phyloP scores from a whole-genome alignment of 2,888 invertebrate species.

The Bombylius discolor region DNA sequence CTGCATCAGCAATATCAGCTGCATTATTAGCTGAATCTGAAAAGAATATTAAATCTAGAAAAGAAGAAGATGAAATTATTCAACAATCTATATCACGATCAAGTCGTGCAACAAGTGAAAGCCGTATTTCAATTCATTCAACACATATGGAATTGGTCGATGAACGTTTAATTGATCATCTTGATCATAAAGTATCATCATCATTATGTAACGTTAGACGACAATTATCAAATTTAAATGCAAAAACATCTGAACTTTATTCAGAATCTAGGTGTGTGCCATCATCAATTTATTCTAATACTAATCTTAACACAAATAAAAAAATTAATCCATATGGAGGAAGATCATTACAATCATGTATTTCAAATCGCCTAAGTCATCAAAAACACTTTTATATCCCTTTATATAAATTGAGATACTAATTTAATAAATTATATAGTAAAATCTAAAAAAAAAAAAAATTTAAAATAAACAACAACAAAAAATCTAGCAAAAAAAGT shows the following conservation, averaged over 20 bases:
- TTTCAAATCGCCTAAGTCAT: neutral
- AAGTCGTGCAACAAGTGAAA: conserved; percentile 26
- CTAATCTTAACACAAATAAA: neutral
- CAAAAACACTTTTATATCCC: neutral
- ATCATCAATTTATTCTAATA: conserved; percentile 3
- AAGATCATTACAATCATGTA: neutral
- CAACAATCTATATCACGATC: conserved; percentile 26
- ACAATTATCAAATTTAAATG: conserved; percentile 31
- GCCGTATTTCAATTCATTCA: conserved; percentile 24
- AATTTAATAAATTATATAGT: neutral
- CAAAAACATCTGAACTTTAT: conserved; percentile 33
- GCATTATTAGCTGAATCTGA: conserved; percentile 47
- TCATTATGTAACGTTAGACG: conserved; percentile 34
- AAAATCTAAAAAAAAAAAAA: no score
- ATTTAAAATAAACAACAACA: no score
- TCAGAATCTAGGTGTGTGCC: conserved; percentile 36
- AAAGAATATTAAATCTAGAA: conserved; percentile 33
- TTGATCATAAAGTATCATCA: conserved; percentile 34
- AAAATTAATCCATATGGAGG: neutral
- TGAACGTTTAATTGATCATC: conserved; percentile 32
- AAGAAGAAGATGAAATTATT: conserved; percentile 28
- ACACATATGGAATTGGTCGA: conserved; percentile 33
- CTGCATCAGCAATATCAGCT: conserved; percentile 58
- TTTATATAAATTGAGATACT: neutral
- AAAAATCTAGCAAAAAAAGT: no score